Base-by-base conservation (phyloP, 2,888 invertebrate species). In the Salticus scenicus region DNA sequence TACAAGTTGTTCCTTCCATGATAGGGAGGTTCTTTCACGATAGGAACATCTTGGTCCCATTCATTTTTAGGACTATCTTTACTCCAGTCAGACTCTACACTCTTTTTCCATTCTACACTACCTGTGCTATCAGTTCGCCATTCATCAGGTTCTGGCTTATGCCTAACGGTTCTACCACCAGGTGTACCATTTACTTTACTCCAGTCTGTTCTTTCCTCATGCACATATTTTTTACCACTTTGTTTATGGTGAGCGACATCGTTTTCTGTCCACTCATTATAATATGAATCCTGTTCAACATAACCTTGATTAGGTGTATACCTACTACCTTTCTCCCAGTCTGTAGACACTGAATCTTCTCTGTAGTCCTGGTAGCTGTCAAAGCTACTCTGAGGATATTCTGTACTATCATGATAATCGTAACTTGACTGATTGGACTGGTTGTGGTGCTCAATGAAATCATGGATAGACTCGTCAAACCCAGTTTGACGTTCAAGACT, bases 401-500 rank as follows among this genome's bases (percentile, higher is more conserved):
- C 88, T 30, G 84, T 70, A 51, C 88, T 87, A 63, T 88, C 87
- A 37, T 85, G 74, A 51, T 88, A 88, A 12, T 83, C 84, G 63
- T 86, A 81, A 33, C 78, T 77, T 33, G 67, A 67, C 67, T 67
- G 67, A 63, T 72, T 76, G 33, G 72, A 72, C 12, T 81, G 80
- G 12, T 57, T 57, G 12, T 17, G 57, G 57, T 57, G 57, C 42
- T 80, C 81, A 8, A 70, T 76, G 14, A 77, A 83, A 5, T 83
- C 82, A 27, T 83, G 83, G 12, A 79, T 14, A 5, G 87, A 79
- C 57, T 80, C 87, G 51, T 89, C 89, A 63, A 89, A 88, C 14
- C 88, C 88, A 20, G 87, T 85, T 75, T 89, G 89, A n/a, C 89
- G 51, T 64, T 89, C 89, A 0, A 89, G 72, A 74, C 88, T 88